These are phyloP conservation scores for Tetramorium alpestre DNA, from an alignment of 1,140 invertebrate species.

Conservation along the genomic window DNA sequence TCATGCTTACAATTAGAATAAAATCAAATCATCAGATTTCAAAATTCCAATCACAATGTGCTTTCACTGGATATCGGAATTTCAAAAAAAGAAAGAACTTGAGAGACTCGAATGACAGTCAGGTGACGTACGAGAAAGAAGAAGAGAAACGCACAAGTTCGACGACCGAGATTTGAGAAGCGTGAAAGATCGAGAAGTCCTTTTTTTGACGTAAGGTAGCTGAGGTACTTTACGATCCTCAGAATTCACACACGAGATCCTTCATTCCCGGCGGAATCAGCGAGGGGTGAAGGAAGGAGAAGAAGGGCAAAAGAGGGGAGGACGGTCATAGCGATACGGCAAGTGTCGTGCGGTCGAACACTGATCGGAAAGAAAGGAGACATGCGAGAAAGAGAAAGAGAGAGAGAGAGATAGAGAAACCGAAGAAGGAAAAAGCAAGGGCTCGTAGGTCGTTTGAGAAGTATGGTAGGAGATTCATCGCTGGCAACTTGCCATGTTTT, in stretches of 20 bases:
- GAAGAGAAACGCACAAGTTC: not conserved
- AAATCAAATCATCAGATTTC: slow-evolving; percentile 6
- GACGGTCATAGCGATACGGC: slow-evolving; percentile 5
- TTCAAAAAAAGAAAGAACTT: slow-evolving; percentile 8
- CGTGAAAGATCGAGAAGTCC: slow-evolving; percentile 30
- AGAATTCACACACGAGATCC: slow-evolving; percentile 54
- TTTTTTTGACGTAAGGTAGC: slow-evolving; percentile 33
- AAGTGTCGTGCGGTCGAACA: slow-evolving; percentile 32
- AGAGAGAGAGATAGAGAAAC: not conserved
- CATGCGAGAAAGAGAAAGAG: not conserved
- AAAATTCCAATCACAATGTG: slow-evolving; percentile 18
- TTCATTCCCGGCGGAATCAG: slow-evolving; percentile 30
- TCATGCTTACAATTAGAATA: not conserved
- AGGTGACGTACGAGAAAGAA: slow-evolving; percentile 29
- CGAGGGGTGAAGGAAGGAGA: not conserved
- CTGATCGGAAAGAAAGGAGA: slow-evolving; percentile 10
- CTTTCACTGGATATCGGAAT: not conserved
- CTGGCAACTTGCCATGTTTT: slow-evolving; percentile 55
- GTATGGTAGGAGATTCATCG: slow-evolving; percentile 37
- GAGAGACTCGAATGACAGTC: not conserved
- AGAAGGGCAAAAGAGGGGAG: slow-evolving; percentile 17
- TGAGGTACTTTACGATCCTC: slow-evolving; percentile 26
- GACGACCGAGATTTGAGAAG: slow-evolving; percentile 21
- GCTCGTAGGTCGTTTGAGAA: slow-evolving; percentile 9
- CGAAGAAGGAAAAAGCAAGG: not conserved